Conservation (phyloP, 2,113 vertebrate genomes). For the Aegotheles bennettii region DNA sequence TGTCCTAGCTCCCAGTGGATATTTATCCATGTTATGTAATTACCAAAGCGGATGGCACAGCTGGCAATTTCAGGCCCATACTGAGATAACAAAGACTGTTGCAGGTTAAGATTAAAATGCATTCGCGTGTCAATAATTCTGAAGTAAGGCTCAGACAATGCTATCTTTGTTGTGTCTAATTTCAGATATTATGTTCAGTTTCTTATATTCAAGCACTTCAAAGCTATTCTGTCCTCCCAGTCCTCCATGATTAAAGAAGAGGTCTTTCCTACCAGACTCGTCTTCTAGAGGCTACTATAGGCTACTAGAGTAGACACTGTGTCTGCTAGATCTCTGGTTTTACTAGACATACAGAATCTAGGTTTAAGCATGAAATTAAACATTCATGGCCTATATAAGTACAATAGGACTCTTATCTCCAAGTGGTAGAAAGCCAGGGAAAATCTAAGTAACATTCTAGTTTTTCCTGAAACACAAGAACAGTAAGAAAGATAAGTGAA, state of each 20-base stretch:
- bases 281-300: no score
- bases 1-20: background rate
- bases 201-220: background rate
- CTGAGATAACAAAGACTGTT: background rate
- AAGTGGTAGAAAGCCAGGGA: background rate
- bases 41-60: slow-evolving; percentile 5
- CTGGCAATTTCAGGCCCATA: slow-evolving; percentile 1
- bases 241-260: background rate
- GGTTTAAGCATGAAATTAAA: background rate
- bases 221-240: background rate
- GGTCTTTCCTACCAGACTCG: background rate
- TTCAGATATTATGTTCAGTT: background rate
- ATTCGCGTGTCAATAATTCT: background rate
- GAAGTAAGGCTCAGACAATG: background rate
- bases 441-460: background rate
- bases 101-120: slow-evolving; percentile 1
- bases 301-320: background rate
- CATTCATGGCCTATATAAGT: background rate
- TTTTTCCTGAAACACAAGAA: background rate
- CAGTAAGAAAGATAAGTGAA: background rate
- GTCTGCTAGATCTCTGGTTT: background rate
- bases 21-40: background rate
- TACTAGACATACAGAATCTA: background rate
- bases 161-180: background rate
- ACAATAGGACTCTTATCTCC: background rate